A percentile compares a stretch with the other conserved stretches of the same genome.
Evolutionary conservation across 37 sponge, comb jelly and placozoan species (phyloP).

Genomic region (Oscarella lobularis): DNA sequence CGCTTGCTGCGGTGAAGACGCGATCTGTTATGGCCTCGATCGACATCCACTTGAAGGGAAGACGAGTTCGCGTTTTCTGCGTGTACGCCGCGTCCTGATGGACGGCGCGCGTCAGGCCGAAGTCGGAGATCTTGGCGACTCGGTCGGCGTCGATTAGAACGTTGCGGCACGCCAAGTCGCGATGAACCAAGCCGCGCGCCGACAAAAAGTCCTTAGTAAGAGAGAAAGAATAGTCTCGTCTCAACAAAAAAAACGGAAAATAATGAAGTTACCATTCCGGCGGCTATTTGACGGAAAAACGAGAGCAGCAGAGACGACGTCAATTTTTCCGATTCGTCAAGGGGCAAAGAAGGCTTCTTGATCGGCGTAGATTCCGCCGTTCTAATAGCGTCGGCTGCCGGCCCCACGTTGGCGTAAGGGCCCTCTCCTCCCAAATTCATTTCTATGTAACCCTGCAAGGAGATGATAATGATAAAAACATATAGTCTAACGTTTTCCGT

Average conservation of each 20-base stretch:
- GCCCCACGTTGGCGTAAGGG: too few relatives aligned
- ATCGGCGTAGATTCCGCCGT: too few relatives aligned
- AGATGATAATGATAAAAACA: too few relatives aligned
- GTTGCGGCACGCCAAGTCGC: not conserved
- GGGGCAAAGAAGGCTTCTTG: too few relatives aligned
- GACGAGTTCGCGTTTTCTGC: not conserved
- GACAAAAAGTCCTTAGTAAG: conserved; percentile 8
- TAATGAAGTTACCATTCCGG: conserved; percentile 1
- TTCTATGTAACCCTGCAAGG: too few relatives aligned
- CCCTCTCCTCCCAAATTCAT: too few relatives aligned
- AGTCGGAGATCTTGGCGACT: not conserved
- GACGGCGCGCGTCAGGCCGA: not conserved
- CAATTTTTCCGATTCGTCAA: not conserved
- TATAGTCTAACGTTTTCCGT: too few relatives aligned
- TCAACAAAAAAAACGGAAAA: not conserved
- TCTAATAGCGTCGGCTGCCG: too few relatives aligned
- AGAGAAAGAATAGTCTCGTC: not conserved
- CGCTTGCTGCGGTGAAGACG: conserved; percentile 12
- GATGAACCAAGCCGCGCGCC: not conserved
- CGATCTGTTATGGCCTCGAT: conserved; percentile 9
- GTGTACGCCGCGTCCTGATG: not conserved
- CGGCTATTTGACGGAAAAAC: not conserved
- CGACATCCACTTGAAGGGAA: not conserved
- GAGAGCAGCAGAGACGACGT: not conserved
- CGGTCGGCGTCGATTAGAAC: not conserved